A percentile compares a stretch with the other conserved stretches of the same genome.
Conservation (phyloP, 2,888 invertebrate species). For the Microctonus brassicae region DNA sequence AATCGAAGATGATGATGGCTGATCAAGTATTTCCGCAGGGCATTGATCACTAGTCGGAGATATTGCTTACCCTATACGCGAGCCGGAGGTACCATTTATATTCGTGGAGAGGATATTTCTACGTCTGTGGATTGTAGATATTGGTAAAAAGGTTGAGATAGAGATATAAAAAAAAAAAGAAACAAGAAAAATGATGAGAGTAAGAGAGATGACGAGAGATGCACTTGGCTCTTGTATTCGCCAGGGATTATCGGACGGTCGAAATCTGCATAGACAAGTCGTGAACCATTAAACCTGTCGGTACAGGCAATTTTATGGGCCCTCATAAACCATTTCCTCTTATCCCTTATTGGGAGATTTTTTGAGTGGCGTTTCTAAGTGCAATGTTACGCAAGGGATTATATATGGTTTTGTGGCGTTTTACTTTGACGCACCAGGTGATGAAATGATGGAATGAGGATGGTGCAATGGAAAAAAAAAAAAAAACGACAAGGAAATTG, state of each 20-base stretch:
- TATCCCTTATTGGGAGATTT: slow-evolving; percentile 33
- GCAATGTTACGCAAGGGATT: slow-evolving; percentile 10
- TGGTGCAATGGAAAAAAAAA: neutral
- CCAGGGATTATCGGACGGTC: slow-evolving; percentile 53
- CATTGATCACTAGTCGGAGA: slow-evolving; percentile 15
- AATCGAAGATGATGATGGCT: slow-evolving; percentile 10
- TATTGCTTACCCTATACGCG: neutral
- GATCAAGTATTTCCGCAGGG: slow-evolving; percentile 14
- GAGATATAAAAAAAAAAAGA: neutral
- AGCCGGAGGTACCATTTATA: slow-evolving; percentile 26
- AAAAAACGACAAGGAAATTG: neutral
- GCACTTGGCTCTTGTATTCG: slow-evolving; percentile 8
- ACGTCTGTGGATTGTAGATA: neutral
- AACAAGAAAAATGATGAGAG: neutral
- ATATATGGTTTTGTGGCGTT: neutral
- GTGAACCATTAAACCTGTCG: slow-evolving; percentile 60
- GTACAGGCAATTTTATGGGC: slow-evolving; percentile 44
- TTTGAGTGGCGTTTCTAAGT: slow-evolving; percentile 12
- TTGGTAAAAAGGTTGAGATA: neutral
- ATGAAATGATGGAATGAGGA: neutral
- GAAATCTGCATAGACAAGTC: slow-evolving; percentile 66
- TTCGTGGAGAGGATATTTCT: slow-evolving; percentile 13
- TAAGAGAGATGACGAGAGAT: slow-evolving; percentile 6
- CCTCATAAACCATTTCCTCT: slow-evolving; percentile 46
- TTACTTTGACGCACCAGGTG: neutral